Base-by-base conservation (phyloP, 1,140 invertebrate genomes). In the Nomia melanderi region DNA sequence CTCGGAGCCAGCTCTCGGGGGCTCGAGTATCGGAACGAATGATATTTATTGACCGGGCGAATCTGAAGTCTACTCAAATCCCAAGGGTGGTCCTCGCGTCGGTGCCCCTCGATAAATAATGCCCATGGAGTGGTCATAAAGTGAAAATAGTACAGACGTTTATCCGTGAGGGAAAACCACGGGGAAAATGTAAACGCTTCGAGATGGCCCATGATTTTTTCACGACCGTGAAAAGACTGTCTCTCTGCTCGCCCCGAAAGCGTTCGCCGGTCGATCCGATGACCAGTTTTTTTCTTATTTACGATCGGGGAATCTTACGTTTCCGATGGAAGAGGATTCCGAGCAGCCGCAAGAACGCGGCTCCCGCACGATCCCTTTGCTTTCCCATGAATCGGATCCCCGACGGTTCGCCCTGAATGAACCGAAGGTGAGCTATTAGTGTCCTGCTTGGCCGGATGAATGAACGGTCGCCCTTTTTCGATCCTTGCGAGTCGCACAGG, bases 1-100 rank as follows among this genome's bases (percentile, higher is more conserved):
- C 84, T 75, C 84, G 5, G 63, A 69, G 67, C 73, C 70, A 83
- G 72, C 80, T 75, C 83, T 87, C 86, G n/a, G n/a, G 77, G 73
- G 77, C 81, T 91, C 86, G 87, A 91, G 90, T 92, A 91, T 90
- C 88, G 90, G 90, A 92, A 92, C 90, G 90, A 92, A 92, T 92
- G 84, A 91, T 91, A 92, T 92, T 92, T 92, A 92, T 92, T 81
- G 91, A 88, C 83, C 90, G 86, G 86, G 86, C 77, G 89, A 92
- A 91, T 92, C 87, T 77, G 83, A 86, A 88, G 87, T 88, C 87
- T 87, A 87, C 86, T 86, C 83, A 86, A 92, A 91, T 91, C 88
- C 90, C 88, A 86, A 90, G 90, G 90, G 90, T 91, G 89, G 89
- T 89, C 88, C 86, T 85, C 79, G 79, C 78, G 83, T 84, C 74